These are phyloP conservation scores for Empis stercorea DNA, from an alignment of 2,888 invertebrate genomes.

Conservation along the genomic window DNA sequence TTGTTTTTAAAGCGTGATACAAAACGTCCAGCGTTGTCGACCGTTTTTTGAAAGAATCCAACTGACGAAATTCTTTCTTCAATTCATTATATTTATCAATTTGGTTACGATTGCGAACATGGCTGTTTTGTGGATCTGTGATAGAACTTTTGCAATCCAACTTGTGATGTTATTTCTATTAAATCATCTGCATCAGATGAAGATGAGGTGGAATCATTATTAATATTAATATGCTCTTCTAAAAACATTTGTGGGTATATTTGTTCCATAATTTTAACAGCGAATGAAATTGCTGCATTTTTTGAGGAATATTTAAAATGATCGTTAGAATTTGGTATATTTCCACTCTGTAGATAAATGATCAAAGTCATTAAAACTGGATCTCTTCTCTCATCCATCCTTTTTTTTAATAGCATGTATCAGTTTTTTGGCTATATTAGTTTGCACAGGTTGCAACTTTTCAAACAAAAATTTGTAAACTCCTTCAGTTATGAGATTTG, in stretches of 20 bases:
- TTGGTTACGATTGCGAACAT: background rate
- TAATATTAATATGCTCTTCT: background rate
- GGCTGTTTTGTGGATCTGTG: background rate
- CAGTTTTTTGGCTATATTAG: background rate
- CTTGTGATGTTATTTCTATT: no score
- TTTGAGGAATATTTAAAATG: background rate
- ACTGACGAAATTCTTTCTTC: background rate
- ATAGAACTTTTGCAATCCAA: background rate
- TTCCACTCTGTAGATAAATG: background rate
- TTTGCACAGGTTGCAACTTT: background rate
- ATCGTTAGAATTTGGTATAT: background rate
- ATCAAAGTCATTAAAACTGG: background rate
- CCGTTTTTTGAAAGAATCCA: background rate
- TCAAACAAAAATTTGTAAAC: conserved; percentile 1
- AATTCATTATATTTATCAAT: background rate
- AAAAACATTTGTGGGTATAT: background rate
- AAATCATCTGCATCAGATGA: no score
- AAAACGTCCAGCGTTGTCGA: background rate
- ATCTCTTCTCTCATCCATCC: background rate
- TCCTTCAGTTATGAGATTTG: background rate
- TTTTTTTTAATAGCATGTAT: background rate
- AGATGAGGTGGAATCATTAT: background rate
- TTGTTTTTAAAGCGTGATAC: background rate
- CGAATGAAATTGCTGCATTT: background rate
- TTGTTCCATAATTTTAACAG: background rate